Percentiles rank a stretch among this genome's conserved stretches.
Conservation (phyloP, 2,113 vertebrate species). For the Cheilinus undulatus region DNA sequence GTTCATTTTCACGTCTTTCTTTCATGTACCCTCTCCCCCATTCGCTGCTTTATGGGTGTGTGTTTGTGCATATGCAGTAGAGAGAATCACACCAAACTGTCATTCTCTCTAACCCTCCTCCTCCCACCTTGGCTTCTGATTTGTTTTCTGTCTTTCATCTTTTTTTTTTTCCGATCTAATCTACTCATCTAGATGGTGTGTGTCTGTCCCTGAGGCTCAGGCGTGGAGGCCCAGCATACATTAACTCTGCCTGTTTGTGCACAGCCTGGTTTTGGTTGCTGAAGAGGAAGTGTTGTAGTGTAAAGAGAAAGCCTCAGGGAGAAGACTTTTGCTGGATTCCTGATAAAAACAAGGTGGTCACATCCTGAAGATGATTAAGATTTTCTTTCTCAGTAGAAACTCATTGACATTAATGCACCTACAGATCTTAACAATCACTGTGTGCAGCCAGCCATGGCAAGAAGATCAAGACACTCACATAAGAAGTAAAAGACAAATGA, state of each 20-base stretch:
- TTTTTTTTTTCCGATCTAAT: slow-evolving; percentile 56
- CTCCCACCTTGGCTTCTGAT: slow-evolving; percentile 37
- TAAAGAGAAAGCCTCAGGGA: slow-evolving; percentile 42
- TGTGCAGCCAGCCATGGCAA: neutral
- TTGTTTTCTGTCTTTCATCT: slow-evolving; percentile 40
- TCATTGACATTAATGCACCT: neutral
- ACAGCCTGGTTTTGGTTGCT: slow-evolving; percentile 59
- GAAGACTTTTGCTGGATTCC: slow-evolving; percentile 16
- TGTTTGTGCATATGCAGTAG: neutral
- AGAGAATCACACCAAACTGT: slow-evolving; percentile 12
- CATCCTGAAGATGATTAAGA: slow-evolving; percentile 12
- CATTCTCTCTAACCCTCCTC: slow-evolving; percentile 10
- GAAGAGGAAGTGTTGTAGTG: slow-evolving; percentile 26
- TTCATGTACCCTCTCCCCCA: neutral
- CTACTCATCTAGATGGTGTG: slow-evolving; percentile 50
- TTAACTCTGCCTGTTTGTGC: slow-evolving; percentile 60
- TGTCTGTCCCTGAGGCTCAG: slow-evolving; percentile 41
- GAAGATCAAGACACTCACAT: neutral
- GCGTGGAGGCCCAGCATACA: slow-evolving; percentile 50
- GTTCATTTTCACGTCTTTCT: slow-evolving; percentile 27
- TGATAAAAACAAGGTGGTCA: slow-evolving; percentile 18
- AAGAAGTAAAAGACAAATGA: neutral
- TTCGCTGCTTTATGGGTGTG: neutral
- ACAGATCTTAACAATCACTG: neutral
- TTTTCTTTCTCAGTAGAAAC: neutral